These are phyloP conservation scores for Drosophila dunni DNA, from an alignment of 1,140 invertebrate genomes.

Conservation along the genomic window DNA sequence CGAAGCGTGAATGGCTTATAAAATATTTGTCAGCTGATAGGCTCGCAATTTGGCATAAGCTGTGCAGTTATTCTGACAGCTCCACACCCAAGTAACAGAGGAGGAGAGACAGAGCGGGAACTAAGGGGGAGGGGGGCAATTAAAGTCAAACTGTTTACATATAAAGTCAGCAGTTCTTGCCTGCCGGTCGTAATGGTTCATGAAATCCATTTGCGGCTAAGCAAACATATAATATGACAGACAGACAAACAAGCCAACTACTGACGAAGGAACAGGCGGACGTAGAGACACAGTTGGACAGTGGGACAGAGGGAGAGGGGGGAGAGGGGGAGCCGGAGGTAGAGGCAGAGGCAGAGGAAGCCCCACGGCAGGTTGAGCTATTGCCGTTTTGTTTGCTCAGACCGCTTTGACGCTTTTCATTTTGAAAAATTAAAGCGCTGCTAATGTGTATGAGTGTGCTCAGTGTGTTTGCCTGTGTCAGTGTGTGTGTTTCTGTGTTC, in stretches of 20 bases:
- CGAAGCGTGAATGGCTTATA: constrained; percentile 10
- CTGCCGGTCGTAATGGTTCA: constrained; percentile 47
- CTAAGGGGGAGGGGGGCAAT: constrained; percentile 21
- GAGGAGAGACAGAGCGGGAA: background rate
- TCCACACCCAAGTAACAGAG: constrained; percentile 4
- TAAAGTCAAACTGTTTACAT: constrained; percentile 48
- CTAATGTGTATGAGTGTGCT: constrained; percentile 5
- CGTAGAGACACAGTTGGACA: background rate
- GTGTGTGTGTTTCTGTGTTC: background rate
- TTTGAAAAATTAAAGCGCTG: constrained; percentile 51
- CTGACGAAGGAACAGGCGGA: background rate
- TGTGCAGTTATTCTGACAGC: constrained; percentile 20
- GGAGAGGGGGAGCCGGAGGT: too few relatives aligned
- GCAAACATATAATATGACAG: constrained; percentile 40
- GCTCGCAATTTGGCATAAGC: constrained; percentile 34
- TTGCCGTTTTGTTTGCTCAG: constrained; percentile 38
- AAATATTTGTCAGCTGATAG: constrained; percentile 39
- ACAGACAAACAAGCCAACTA: background rate
- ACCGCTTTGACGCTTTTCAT: constrained; percentile 45
- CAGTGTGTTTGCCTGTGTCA: background rate
- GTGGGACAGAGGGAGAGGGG: background rate
- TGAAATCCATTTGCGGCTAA: constrained; percentile 55
- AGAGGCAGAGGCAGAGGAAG: background rate
- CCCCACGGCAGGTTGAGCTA: constrained; percentile 29
- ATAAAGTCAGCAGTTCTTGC: constrained; percentile 34